Base-by-base conservation (phyloP, 2,113 vertebrate species). In the Alexandromys fortis region DNA sequence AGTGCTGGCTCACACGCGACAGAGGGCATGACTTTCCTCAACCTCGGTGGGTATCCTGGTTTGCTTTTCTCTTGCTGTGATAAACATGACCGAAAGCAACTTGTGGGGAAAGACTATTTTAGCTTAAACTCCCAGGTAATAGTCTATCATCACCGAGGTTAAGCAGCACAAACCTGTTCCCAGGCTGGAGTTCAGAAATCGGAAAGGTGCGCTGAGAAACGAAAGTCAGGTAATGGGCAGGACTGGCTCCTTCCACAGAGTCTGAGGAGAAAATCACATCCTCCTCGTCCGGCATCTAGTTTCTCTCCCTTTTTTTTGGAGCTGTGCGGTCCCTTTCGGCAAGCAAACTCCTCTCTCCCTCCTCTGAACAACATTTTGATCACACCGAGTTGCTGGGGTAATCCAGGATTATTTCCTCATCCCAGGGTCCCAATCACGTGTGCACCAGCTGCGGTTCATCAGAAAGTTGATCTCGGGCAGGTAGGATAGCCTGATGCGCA, bases 11-110 rank as follows among this genome's bases (percentile, higher is more conserved):
- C 95, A 85, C 75, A 90, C 67, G 91, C 97, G 95, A 96, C 96
- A 78, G 94, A 98, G 75, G 98, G 96, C 94, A 97, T 99, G 24
- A 97, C 99, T 96, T 99, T 99, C 98, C 98, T 99, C 95, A 99
- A 99, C 93, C 98, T 99, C 93, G 99, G 99, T 99, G 98, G 96
- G 99, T 98, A 70, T 63, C 26, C 58, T 38, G 35, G 35, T 38
- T 38, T 61, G 79, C 10, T 38, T n/a, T n/a, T 82, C 52, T 26
- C 35, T 82, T 82, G 21, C 52, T 61, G 58, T 11, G 58, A 38
- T 14, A 83, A 49, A 63, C 7, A 19, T 28, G 0, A 63, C 55
- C 4, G 2, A 83, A 77, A 63, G 13, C 13, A 63, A 42, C n/a
- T 26, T 42, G 24, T 7, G n/a, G n/a, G 14, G n/a, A 17, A 28